These are phyloP conservation scores for Pentalonia nigronervosa DNA, from an alignment of 1,140 invertebrate species.

Conservation along the genomic window DNA sequence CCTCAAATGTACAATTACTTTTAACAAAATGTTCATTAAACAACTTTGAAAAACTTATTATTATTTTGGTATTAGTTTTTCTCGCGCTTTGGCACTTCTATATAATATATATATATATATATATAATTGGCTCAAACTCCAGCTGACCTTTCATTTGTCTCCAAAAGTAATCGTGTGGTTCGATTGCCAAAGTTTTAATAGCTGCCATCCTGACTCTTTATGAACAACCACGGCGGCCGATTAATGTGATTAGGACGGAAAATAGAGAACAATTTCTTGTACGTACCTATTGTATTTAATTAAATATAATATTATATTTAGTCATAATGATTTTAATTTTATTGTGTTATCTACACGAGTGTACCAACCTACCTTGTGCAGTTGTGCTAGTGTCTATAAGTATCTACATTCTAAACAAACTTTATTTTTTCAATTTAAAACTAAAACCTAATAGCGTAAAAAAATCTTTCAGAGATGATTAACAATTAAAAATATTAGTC, in stretches of 20 bases:
- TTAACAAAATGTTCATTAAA: background rate
- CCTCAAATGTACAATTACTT: background rate
- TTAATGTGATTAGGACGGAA: constrained; percentile 4
- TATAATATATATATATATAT: constrained; percentile 31
- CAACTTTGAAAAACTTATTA: constrained; percentile 28
- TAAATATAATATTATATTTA: background rate
- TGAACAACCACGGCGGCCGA: constrained; percentile 9
- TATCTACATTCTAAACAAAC: background rate
- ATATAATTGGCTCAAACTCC: constrained; percentile 29
- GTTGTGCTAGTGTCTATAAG: background rate
- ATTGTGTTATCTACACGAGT: background rate
- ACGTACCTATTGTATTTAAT: background rate
- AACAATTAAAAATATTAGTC: background rate
- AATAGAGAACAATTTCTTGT: constrained; percentile 1
- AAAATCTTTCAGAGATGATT: background rate
- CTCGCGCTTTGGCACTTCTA: constrained; percentile 15
- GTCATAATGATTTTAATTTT: background rate
- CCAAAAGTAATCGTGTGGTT: constrained; percentile 32
- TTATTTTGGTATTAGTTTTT: constrained; percentile 21
- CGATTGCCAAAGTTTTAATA: constrained; percentile 50
- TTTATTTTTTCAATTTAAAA: background rate
- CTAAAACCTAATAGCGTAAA: background rate
- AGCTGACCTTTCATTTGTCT: constrained; percentile 43
- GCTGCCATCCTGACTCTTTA: background rate
- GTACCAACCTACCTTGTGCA: background rate